Base-by-base conservation (phyloP, 2,113 vertebrate species). In the Oreotragus oreotragus region DNA sequence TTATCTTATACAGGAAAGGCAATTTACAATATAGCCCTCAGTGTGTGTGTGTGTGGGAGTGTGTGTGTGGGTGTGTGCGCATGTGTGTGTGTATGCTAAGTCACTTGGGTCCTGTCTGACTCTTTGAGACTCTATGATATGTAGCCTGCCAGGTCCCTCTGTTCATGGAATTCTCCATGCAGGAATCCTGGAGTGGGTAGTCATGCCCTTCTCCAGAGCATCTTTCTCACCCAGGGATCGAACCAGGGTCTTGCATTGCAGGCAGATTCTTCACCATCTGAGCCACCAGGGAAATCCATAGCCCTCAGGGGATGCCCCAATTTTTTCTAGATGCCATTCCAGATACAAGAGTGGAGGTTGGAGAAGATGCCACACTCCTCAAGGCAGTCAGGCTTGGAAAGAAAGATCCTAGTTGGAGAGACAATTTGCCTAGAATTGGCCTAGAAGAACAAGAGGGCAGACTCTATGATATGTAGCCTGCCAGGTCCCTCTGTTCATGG, bases 31-130 rank as follows among this genome's bases (percentile, higher is more conserved):
- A 70, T 36, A 70, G 17, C n/a, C n/a, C 64, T 36, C 19, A 70
- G 2, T 70, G 64, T 70, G 64, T 11, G 4, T 66, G 8, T 36
- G 60, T 30, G 28, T 15, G 17, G 19, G 15, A 15, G 6, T 14
- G 58, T 30, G 5, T 6, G 58, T 14, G 12, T 30, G 5, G 2
- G 60, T 30, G 6, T 15, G 28, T 0, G 4, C 0, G 2, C 14
- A 16, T 62, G 60, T 62, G 27, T 60, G 11, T 60, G 28, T 30
- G 33, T 33, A 0, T 8, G 3, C 64, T 66, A 17, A 64, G 64
- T 66, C 64, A 66, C 33, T 21, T 66, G 2, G 8, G 16, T 36
- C 64, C 2, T 36, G 33, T n/a, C 33, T 0, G 1, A n/a, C 16
- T 66, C 64, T 66, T 36, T 70, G 19, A 0, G 2, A 70, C 19